Evolutionary conservation across 1,140 invertebrate species (phyloP).

Genomic region (Tyrophagus putrescentiae): DNA sequence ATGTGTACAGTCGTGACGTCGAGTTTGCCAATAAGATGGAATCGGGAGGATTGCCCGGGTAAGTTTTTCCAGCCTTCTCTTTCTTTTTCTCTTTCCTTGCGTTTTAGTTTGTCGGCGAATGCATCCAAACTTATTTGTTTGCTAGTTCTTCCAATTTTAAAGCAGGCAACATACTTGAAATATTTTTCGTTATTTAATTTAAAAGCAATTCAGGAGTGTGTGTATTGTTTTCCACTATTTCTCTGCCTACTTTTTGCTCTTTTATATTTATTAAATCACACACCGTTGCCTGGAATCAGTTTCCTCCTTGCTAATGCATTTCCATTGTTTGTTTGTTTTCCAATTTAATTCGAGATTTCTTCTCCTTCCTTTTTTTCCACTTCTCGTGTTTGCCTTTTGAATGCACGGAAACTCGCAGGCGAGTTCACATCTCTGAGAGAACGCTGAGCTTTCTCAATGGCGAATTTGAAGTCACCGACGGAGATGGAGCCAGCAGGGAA

Average conservation of each 20-base stretch:
- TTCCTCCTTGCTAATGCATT: constrained; percentile 9
- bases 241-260: no score
- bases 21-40: constrained; percentile 98
- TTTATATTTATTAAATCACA: no score
- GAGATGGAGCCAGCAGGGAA: constrained; percentile 69
- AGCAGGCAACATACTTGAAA: not conserved
- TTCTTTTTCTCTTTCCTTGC: no score
- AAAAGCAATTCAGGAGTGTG: no score
- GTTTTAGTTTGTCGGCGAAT: no score
- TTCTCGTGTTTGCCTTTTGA: no score
- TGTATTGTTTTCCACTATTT: no score
- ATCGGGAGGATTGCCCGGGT: constrained; percentile 88
- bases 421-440: constrained; percentile 86
- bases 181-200: not conserved
- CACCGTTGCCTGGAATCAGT: no score
- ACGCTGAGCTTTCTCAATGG: constrained; percentile 75
- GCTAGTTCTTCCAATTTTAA: not conserved
- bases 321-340: constrained; percentile 17
- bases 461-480: constrained; percentile 62
- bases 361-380: constrained; percentile 13
- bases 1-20: constrained; percentile 90
- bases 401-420: constrained; percentile 48
- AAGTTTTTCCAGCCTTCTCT: constrained; percentile 32
- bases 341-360: not conserved
- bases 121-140: no score